Conservation (phyloP, 2,797 vertebrate genomes). For the Myoxocephalus aenaeus region DNA sequence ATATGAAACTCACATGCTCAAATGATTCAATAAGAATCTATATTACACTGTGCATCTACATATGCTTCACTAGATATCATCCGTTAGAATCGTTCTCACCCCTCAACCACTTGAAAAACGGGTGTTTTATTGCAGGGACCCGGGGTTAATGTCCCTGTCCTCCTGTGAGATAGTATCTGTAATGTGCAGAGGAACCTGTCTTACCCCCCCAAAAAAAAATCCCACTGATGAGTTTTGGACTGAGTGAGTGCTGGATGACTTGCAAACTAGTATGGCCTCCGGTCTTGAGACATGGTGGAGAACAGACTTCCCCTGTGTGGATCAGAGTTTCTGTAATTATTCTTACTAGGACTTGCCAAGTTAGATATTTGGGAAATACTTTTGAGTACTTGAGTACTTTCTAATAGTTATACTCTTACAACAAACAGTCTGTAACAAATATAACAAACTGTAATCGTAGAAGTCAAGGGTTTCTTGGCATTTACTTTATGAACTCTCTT, state of each 20-base stretch:
- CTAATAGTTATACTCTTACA: neutral
- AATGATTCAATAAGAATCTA: neutral
- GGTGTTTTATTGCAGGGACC: conserved; percentile 64
- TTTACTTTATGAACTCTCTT: neutral
- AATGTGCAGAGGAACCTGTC: conserved; percentile 58
- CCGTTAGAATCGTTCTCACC: conserved; percentile 40
- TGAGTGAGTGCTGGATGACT: conserved; percentile 20
- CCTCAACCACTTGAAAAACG: conserved; percentile 33
- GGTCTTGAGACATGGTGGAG: neutral
- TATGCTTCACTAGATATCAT: neutral
- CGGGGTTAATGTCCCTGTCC: conserved; percentile 41
- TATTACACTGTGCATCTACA: neutral
- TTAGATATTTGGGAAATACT: neutral
- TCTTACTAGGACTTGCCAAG: conserved; percentile 1
- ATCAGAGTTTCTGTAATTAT: conserved; percentile 20
- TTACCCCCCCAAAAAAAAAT: neutral
- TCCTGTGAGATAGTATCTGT: conserved; percentile 69
- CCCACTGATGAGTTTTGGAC: conserved; percentile 33
- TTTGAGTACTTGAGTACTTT: neutral
- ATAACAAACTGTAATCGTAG: neutral
- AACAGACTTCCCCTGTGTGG: conserved; percentile 11
- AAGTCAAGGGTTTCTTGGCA: neutral
- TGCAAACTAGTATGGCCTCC: conserved; percentile 6
- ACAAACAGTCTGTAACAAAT: conserved; percentile 1
- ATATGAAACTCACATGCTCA: conserved; percentile 2